Conservation (phyloP, 2,888 invertebrate species). For the Pherbina coryleti region DNA sequence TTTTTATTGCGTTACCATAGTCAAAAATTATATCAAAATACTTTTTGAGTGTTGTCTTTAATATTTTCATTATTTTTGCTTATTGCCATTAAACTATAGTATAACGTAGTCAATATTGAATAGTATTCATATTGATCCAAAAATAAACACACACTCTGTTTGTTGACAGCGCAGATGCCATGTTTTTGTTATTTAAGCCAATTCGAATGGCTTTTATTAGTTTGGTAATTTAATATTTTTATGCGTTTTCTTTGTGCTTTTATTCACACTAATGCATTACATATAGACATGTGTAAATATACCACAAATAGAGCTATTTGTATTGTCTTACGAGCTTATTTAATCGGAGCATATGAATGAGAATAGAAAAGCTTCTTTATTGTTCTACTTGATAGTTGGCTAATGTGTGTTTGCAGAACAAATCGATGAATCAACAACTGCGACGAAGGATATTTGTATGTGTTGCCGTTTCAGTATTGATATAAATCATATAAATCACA, state of each 20-base stretch:
- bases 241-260: not conserved
- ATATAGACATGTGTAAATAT: not conserved
- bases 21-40: too few species aligned
- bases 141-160: too few species aligned
- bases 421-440: not conserved
- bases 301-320: not conserved
- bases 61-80: too few species aligned
- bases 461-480: too few species aligned
- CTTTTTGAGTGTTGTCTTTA: too few species aligned
- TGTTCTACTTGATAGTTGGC: not conserved
- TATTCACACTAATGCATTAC: not conserved
- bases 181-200: not conserved
- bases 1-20: too few species aligned
- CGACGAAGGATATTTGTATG: not conserved
- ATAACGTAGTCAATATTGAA: too few species aligned
- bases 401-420: not conserved
- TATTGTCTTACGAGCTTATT: not conserved
- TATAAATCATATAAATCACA: too few species aligned
- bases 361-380: not conserved
- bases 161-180: too few species aligned
- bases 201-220: not conserved
- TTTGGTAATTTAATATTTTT: slow-evolving; percentile 10
- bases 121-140: too few species aligned
- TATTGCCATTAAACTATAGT: too few species aligned
- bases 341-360: not conserved